Conservation (phyloP, 2,113 vertebrate genomes). For the Corythaeola cristata region DNA sequence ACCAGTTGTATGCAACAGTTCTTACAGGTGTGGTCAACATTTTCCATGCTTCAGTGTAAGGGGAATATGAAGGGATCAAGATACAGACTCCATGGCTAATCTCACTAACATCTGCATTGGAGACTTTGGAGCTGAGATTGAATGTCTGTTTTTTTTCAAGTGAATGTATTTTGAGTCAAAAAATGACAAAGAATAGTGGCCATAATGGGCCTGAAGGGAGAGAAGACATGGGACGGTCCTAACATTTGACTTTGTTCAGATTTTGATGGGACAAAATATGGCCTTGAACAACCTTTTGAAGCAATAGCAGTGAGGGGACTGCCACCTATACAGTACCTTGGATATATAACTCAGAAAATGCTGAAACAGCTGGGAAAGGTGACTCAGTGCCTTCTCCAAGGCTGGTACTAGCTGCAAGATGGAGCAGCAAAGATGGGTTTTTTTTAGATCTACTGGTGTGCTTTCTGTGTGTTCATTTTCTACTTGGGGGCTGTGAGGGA, state of each 20-base stretch:
- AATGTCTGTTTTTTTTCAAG: conserved; percentile 33
- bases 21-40: not conserved
- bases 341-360: conserved; percentile 41
- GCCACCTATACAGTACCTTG: conserved; percentile 17
- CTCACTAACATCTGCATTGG: not conserved
- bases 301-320: conserved; percentile 71
- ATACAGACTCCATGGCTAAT: conserved; percentile 23
- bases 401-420: conserved; percentile 30
- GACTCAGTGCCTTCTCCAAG: conserved; percentile 23
- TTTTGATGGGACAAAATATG: conserved; percentile 37
- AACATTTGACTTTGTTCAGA: conserved; percentile 5
- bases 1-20: not conserved
- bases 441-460: conserved; percentile 52
- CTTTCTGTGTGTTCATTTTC: conserved; percentile 71
- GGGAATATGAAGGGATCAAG: not conserved
- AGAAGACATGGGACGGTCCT: not conserved
- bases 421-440: conserved; percentile 21
- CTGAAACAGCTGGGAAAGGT: conserved; percentile 41
- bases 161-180: conserved; percentile 63
- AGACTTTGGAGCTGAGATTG: not conserved
- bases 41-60: conserved; percentile 9
- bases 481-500: conserved; percentile 56
- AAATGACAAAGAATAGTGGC: not conserved
- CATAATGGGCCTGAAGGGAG: not conserved
- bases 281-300: conserved; percentile 67